Evolutionary conservation across 2,113 vertebrate genomes (phyloP).

Genomic region (Candoia aspera): DNA sequence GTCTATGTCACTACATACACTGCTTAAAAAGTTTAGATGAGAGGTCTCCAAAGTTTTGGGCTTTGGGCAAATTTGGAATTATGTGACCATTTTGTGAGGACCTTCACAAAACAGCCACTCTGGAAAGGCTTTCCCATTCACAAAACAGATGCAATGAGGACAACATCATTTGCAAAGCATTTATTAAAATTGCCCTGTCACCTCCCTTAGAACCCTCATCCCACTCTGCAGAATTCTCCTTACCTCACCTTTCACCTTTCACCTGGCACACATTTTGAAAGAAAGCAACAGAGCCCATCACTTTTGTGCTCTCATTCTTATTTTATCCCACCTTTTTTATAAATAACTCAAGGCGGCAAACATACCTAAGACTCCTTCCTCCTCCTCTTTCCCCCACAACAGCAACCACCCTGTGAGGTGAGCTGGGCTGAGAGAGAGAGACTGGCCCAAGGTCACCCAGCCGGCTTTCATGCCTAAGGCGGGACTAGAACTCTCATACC

Average conservation of each 20-base stretch:
- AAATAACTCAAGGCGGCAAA: not conserved
- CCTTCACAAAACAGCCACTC: not conserved
- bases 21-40: not conserved
- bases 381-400: not conserved
- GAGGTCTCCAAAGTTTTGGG: not conserved
- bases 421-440: not conserved
- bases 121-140: not conserved
- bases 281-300: not conserved
- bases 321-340: not conserved
- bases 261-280: not conserved
- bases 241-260: not conserved
- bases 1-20: not conserved
- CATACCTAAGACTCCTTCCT: not conserved
- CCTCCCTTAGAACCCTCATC: not conserved
- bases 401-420: not conserved
- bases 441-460: not conserved
- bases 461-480: no score
- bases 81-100: not conserved
- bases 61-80: not conserved
- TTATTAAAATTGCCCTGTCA: not conserved
- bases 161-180: not conserved
- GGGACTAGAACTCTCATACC: not conserved
- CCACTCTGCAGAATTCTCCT: not conserved
- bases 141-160: not conserved
- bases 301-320: not conserved